Percentiles rank a stretch among this genome's conserved stretches.
Conservation (phyloP, 2,797 vertebrate species). For the Rhynchotus rufescens region DNA sequence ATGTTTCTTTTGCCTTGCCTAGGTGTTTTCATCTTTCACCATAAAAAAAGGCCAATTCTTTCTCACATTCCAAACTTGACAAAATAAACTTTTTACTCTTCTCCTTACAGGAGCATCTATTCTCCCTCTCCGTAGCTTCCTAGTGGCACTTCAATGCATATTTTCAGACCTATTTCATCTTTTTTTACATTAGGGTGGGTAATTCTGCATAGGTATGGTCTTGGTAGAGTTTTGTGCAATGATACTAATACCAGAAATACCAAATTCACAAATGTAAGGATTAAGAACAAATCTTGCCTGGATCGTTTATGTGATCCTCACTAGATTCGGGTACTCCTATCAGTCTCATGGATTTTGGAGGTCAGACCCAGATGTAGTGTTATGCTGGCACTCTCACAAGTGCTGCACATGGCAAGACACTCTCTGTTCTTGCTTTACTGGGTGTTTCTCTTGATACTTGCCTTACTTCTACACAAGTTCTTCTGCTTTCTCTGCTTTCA, state of each 20-base stretch:
- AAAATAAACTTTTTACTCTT: background rate
- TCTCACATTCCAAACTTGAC: background rate
- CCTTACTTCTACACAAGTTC: background rate
- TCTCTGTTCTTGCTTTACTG: background rate
- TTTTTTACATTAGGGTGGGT: background rate
- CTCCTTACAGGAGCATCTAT: rapidly evolving
- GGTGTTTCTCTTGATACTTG: background rate
- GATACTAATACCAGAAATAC: background rate
- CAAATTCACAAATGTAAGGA: background rate
- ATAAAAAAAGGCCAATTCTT: background rate
- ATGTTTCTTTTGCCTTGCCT: background rate
- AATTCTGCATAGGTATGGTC: background rate
- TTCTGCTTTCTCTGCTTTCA: background rate
- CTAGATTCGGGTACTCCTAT: background rate
- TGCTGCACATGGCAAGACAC: background rate
- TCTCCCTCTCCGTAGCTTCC: background rate
- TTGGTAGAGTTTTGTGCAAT: background rate
- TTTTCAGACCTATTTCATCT: background rate
- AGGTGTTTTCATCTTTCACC: background rate
- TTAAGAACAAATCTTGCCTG: background rate
- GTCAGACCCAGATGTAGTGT: background rate
- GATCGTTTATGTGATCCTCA: background rate
- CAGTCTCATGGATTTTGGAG: background rate
- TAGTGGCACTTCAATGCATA: background rate
- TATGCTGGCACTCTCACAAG: background rate